These are phyloP conservation scores for western clawed frog (Xenopus tropicalis) DNA, from an alignment of 2,113 vertebrate genomes.

Conservation along the genomic window DNA sequence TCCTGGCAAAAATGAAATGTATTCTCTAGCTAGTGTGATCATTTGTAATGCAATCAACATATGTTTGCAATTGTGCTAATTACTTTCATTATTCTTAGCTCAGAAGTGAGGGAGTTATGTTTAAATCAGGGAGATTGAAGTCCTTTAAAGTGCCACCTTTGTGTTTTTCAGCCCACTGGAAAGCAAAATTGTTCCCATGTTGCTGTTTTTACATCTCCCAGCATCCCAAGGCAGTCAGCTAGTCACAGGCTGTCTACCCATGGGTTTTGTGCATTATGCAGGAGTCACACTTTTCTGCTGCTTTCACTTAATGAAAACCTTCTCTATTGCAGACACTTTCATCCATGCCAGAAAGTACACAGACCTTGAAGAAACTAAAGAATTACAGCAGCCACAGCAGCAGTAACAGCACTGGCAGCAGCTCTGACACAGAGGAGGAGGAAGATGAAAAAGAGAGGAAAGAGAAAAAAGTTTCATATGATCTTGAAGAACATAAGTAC, in stretches of 20 bases:
- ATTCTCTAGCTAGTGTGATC: too few relatives aligned
- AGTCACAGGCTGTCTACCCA: background rate
- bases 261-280: background rate
- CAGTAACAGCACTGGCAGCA: slow-evolving; percentile 68
- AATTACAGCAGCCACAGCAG: slow-evolving; percentile 72
- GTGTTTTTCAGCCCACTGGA: too few relatives aligned
- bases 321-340: slow-evolving; percentile 70
- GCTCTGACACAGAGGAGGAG: slow-evolving; percentile 69
- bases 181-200: background rate
- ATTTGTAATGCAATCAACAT: too few relatives aligned
- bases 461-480: slow-evolving; percentile 79
- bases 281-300: background rate
- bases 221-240: too few relatives aligned
- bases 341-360: slow-evolving; percentile 89
- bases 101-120: too few relatives aligned
- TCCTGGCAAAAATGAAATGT: too few relatives aligned
- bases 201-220: background rate
- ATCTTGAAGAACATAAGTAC: slow-evolving; percentile 70
- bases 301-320: slow-evolving; percentile 20
- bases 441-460: slow-evolving; percentile 68
- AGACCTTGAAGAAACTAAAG: slow-evolving; percentile 67
- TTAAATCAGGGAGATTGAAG: too few relatives aligned
- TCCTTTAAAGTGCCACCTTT: too few relatives aligned
- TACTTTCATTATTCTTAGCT: too few relatives aligned
- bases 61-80: too few relatives aligned